Evolutionary conservation across 2,113 vertebrate genomes (phyloP), one percentile per base, ranked within the genome.

Genomic region (Ranitomeya imitator): DNA sequence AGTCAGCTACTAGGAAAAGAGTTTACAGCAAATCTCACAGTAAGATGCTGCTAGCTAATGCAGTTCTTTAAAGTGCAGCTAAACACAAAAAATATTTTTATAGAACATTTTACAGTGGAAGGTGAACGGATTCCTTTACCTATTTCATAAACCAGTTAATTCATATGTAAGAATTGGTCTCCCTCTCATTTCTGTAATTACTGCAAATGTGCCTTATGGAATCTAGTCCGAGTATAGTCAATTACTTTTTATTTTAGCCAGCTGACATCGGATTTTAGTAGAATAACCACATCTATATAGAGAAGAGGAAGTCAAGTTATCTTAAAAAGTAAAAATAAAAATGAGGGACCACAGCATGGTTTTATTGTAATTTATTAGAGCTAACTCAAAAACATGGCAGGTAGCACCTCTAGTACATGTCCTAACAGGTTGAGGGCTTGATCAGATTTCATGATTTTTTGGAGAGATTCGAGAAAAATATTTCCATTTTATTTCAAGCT

Each of bases 1-100:
- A 81, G 79, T 81, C 79, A 81, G 79, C 79, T 45, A 26, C 79
- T 61, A 61, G 79, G 16, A 81, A 61, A 81, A 81, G 26, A 23
- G 79, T 81, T 61, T 81, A 63, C 79, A 61, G 26, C 26, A 81
- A 81, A 81, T 81, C 79, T 23, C 21, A 61, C 79, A 63, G 23
- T 31, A 54, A 61, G 57, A 81, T 61, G 59, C 26, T 81, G 57
- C 57, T 37, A 81, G 79, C 61, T 63, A 81, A 81, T 81, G 57
- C 63, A 81, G 79, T 21, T 37, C 57, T 61, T 81, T 31, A 81
- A 81, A 81, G 57, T 37, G 57, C 57, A 61, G 61, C 79, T 61
- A 81, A 81, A 60, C 79, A 61, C 57, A 4, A 12, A 57, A 81
- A 37, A 81, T 81, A 61, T 81, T 61, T 61, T 81, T 19, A 14